Evolutionary conservation across 2,797 vertebrate species (phyloP).

Genomic region (Scyliorhinus canicula): DNA sequence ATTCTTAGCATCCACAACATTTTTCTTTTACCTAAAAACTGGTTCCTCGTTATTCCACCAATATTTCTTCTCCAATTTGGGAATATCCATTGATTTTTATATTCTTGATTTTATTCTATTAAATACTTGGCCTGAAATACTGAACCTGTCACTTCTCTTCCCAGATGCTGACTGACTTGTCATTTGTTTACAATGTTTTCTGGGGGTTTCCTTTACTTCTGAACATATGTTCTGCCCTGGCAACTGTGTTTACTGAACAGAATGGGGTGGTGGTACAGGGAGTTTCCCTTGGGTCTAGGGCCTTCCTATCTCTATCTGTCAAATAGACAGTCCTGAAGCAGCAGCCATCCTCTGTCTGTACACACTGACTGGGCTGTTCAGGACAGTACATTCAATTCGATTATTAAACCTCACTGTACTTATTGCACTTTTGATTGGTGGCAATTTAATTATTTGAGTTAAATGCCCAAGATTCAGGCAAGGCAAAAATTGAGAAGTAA

Average conservation of each 20-base stretch:
- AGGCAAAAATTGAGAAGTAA: background rate
- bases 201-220: background rate
- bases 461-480: background rate
- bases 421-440: background rate
- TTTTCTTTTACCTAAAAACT: background rate
- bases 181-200: background rate
- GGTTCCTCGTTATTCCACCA: background rate
- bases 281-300: background rate
- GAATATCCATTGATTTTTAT: background rate
- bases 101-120: background rate
- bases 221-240: background rate
- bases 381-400: background rate
- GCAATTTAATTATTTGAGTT: background rate
- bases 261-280: background rate
- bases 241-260: background rate
- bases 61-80: no score
- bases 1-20: background rate
- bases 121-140: background rate
- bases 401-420: background rate
- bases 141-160: background rate
- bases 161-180: background rate
- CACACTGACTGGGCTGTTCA: background rate
- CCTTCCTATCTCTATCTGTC: background rate
- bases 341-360: background rate
- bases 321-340: background rate